Evolutionary conservation across 2,888 invertebrate species (phyloP).

Genomic region (Aquatica leii): DNA sequence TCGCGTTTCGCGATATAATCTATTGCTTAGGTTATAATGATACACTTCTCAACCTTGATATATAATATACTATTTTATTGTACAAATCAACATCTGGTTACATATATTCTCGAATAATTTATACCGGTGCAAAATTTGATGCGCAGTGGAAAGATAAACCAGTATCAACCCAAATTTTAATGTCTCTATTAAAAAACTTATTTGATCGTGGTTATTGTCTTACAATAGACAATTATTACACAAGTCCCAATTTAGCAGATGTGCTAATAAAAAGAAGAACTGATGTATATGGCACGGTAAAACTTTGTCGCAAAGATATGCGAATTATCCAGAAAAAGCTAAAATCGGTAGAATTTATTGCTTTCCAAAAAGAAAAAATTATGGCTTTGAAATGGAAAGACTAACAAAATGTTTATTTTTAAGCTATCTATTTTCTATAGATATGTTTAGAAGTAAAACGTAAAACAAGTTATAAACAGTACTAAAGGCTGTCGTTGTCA

Average conservation of each 20-base stretch:
- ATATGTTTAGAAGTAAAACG: too few relatives aligned
- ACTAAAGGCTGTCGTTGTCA: too few relatives aligned
- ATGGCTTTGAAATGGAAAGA: conserved; percentile 34
- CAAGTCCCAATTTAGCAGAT: conserved; percentile 32
- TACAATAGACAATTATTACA: conserved; percentile 43
- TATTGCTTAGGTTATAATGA: too few relatives aligned
- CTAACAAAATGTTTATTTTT: conserved; percentile 20
- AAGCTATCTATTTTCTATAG: conserved; percentile 30
- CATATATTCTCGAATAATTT: too few relatives aligned
- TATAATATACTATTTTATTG: too few relatives aligned
- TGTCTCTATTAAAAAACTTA: background rate
- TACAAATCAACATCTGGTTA: too few relatives aligned
- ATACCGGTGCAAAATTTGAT: too few relatives aligned
- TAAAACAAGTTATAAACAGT: too few relatives aligned
- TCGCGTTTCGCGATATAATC: too few relatives aligned
- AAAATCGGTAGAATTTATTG: conserved; percentile 28
- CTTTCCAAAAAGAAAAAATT: conserved; percentile 38
- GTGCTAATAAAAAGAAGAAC: conserved; percentile 30
- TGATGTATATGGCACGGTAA: conserved; percentile 38
- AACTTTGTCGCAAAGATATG: conserved; percentile 32
- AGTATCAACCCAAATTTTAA: too few relatives aligned
- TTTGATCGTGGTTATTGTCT: conserved; percentile 42
- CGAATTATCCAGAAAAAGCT: background rate
- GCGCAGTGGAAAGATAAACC: too few relatives aligned
- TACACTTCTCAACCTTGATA: too few relatives aligned